Base-by-base conservation (phyloP, 2,888 invertebrate genomes). In the Ischnus inquisitorius region DNA sequence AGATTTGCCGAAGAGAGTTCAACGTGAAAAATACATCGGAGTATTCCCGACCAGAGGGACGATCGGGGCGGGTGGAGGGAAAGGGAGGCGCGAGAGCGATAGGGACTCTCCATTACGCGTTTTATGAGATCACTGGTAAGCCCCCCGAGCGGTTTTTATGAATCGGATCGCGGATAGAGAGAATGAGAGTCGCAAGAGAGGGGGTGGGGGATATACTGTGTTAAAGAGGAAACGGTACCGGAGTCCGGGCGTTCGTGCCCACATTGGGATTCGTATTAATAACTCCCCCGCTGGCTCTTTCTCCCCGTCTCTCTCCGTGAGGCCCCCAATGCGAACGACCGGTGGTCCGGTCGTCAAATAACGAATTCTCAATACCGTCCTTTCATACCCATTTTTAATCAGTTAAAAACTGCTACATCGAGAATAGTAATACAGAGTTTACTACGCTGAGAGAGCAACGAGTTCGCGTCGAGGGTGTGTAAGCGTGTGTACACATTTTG, bases 341-440 rank as follows among this genome's bases (percentile, higher is more conserved):
- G 83, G 72, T 34, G 74, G 79, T 67, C 79, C 72, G 78, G 74
- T 81, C 84, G 84, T 84, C 84, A 84, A 84, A 84, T 84, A 78
- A 84, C 81, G 84, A 84, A 69, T 79, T 81, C 84, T 84, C 81
- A 84, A 84, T 84, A 79, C 78, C 57, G 75, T 69, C 78, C 84
- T 84, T 84, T 84, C 84, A 84, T 84, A 67, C 64, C 71, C 69
- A 79, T 78, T 84, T 84, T 84, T 84, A 84, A 84, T 84, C 84
- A 84, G 84, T 81, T 81, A 81, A 84, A 84, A 78, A 84, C 69
- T 78, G 74, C 67, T 75, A 75, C 43, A 48, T 34, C 60, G 78
- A 71, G 46, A 81, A 54, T 71, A 65, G 67, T 54, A 67, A 54
- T 46, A 64, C 60, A 22, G 54, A 57, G 60, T 75, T 41, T 51